Conservation (phyloP, 2,113 vertebrate species). For the Pelecanoides urinatrix region DNA sequence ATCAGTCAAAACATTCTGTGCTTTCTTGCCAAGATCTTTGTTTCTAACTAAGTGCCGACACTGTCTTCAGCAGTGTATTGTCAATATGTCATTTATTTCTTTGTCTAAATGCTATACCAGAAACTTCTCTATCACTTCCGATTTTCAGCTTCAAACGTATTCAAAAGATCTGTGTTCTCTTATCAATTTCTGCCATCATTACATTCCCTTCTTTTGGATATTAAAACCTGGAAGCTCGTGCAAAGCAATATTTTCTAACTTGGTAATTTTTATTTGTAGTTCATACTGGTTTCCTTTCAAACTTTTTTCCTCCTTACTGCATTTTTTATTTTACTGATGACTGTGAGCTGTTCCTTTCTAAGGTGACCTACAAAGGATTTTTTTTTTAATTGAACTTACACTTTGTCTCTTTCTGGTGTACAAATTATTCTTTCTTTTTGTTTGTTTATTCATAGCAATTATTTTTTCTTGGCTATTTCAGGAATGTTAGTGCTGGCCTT, state of each 20-base stretch:
- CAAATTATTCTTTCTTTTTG: conserved; percentile 10
- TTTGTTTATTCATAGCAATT: conserved; percentile 46
- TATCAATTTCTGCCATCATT: background rate
- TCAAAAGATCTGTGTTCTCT: background rate
- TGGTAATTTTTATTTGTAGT: background rate
- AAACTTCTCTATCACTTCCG: background rate
- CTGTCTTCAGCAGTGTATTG: background rate
- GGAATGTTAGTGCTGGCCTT: conserved; percentile 32
- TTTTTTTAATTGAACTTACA: background rate
- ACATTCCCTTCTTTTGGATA: background rate
- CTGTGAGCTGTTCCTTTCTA: background rate
- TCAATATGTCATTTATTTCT: background rate
- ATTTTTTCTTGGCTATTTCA: conserved; percentile 48
- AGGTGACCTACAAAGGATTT: background rate
- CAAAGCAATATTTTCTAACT: background rate
- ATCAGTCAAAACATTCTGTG: background rate
- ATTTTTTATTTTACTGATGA: background rate
- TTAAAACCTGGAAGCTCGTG: background rate
- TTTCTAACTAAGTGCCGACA: background rate
- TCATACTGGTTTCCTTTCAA: background rate
- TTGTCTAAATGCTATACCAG: background rate
- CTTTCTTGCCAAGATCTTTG: background rate
- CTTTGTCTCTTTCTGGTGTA: conserved; percentile 18
- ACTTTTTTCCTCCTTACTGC: background rate
- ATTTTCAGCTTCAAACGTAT: background rate